Percentiles rank a stretch among this genome's conserved stretches.
Conservation (phyloP, 2,797 vertebrate species). For the Moxostoma hubbsi region DNA sequence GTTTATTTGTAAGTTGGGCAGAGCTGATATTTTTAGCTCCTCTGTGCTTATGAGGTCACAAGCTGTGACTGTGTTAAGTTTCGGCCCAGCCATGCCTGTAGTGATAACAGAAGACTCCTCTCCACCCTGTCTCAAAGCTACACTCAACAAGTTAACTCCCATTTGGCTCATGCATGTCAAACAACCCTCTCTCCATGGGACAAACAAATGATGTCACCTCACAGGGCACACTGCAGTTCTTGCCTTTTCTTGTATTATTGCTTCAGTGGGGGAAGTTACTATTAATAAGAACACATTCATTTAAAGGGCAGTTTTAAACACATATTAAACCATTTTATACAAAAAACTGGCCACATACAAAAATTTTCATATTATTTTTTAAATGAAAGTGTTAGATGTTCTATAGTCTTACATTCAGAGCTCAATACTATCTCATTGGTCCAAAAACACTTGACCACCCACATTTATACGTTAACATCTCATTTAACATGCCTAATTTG, state of each 20-base stretch:
- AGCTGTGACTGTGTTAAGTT: constrained; percentile 45
- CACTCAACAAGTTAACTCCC: constrained; percentile 42
- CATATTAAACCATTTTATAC: neutral
- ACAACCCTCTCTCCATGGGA: constrained; percentile 39
- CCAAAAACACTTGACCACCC: no score
- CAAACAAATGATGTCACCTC: constrained; percentile 59
- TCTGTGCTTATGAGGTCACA: constrained; percentile 48
- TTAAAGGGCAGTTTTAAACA: constrained; percentile 6
- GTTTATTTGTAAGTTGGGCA: constrained; percentile 17
- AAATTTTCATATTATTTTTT: neutral
- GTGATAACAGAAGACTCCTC: constrained; percentile 41
- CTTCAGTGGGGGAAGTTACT: constrained; percentile 4
- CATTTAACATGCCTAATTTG: no score
- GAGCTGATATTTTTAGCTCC: constrained; percentile 44
- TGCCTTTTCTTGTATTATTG: constrained; percentile 30
- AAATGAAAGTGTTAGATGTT: no score
- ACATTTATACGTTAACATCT: no score
- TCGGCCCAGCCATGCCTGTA: constrained; percentile 16
- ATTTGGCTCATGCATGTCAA: constrained; percentile 37
- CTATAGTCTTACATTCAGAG: no score
- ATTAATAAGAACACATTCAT: constrained; percentile 1
- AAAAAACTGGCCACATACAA: neutral
- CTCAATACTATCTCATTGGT: no score
- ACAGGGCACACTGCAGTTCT: constrained; percentile 24
- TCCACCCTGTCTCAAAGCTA: constrained; percentile 30